Base-by-base conservation (phyloP, 1,140 invertebrate species). In the Achatina immaculata region DNA sequence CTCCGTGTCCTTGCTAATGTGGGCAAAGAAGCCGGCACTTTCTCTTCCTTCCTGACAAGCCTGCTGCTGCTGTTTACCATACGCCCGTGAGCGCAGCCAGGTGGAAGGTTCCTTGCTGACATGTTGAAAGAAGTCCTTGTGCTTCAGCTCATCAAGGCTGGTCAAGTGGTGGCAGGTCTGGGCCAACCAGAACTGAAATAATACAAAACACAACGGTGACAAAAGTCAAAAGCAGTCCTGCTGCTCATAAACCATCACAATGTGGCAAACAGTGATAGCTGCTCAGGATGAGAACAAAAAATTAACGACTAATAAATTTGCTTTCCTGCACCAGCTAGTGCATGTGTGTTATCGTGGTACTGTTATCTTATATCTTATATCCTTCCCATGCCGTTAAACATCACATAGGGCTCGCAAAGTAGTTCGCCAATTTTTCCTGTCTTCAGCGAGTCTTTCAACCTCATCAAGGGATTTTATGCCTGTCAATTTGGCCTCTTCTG, bases 61-160 rank as follows among this genome's bases (percentile, higher is more conserved):
- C 14, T 51, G 0, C 51, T 21, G 24, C 11, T 71, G 7, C 6
- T 68, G n/a, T 36, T 43, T 66, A 14, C 3, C n/a, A 34, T 45
- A 11, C 3, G 66, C 68, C 34, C 68, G 28, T 11, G 78, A 55
- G 21, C 68, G 45, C 45, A 80, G 68, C 78, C 78, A 80, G 21
- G 45, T 72, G 48, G 66, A 66, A 0, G 68, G 31, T 24, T 80
- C 78, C 31, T 55, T 80, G 68, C 78, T 80, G 62, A 80, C 48
- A 68, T 80, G 62, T 16, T 28, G 24, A 42, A 80, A 80, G n/a
- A 72, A 45, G 36, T 80, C 78, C 48, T 40, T 71, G 31, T 69
- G 65, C 36, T 80, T 71, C 68, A 48, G 11, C 0, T 80, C 68
- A 11, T 68, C 76, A 36, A 68, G 76, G 21, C 40, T 58, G 9